Evolutionary conservation across 1,140 invertebrate genomes (phyloP).

Genomic region (Trinorchestia longiramus): DNA sequence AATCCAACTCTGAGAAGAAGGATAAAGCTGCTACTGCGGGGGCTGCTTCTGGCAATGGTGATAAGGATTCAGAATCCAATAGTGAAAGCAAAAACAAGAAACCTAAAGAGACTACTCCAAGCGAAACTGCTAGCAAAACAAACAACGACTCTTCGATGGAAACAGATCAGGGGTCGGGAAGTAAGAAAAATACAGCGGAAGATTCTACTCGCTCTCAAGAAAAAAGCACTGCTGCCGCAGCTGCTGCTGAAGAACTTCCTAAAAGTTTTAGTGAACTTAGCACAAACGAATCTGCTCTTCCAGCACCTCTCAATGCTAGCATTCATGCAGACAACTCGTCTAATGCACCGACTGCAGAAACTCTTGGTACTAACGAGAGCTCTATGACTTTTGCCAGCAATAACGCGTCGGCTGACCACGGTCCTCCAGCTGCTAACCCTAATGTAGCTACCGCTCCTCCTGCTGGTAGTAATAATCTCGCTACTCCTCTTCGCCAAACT

Average conservation of each 20-base stretch:
- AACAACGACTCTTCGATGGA: neutral
- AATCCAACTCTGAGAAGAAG: conserved; percentile 5
- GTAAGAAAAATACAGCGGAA: neutral
- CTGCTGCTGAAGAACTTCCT: conserved; percentile 11
- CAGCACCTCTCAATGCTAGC: neutral
- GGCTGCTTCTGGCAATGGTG: neutral
- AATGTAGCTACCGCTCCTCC: neutral
- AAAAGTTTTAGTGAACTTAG: conserved; percentile 42
- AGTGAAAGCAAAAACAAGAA: neutral
- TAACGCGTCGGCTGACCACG: neutral
- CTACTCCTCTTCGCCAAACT: neutral
- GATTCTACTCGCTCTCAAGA: neutral
- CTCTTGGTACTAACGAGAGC: neutral
- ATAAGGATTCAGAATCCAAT: neutral
- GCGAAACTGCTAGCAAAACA: neutral
- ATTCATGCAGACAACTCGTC: neutral
- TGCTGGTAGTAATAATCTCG: neutral
- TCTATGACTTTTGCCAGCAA: neutral
- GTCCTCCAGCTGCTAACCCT: neutral
- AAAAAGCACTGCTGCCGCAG: neutral
- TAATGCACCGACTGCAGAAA: neutral
- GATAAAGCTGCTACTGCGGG: neutral
- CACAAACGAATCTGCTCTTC: neutral
- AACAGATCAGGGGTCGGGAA: neutral
- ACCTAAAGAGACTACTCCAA: neutral